Evolutionary conservation across 2,888 invertebrate species (phyloP), one percentile per base, ranked within the genome.

Genomic region (Elegia similella): DNA sequence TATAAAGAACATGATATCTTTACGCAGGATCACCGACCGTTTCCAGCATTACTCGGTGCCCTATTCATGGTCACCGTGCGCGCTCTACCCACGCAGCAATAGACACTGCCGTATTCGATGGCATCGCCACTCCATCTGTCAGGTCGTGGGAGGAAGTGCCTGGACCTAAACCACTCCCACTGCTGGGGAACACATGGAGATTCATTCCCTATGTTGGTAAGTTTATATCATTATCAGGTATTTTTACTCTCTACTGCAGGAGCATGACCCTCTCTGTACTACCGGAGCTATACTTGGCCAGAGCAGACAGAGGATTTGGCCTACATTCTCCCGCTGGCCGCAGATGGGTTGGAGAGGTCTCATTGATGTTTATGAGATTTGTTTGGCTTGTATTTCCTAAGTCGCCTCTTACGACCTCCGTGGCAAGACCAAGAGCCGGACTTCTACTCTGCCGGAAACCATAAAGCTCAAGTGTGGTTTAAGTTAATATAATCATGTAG

Each of bases 101-200:
- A 1, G 81, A 81, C 42, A 65, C 83, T 0, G 71, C 81, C 0
- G 71, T 78, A 42, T 82, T 86, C 59, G 85, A 86, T 15, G 70
- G 75, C 7, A 65, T 84, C 16, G 73, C 84, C 16, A 73, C 84
- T 42, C 75, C 80, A 0, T 72, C 77, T 7, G 84, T 88, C 5
- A 84, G 84, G 59, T 82, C 93, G 15, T 94, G 93, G 86, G 82
- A 88, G 0, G 84, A 92, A 30, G 92, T 94, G 0, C 94, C 94
- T 0, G 94, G 94, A 0, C 94, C 94, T 0, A 93, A 88, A 65
- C 92, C 93, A 0, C 62, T 93, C n/a, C 94, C 94, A 0, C 55
- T 94, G 0, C 70, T 94, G 7, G 94, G 94, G 0, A 94, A 94
- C 65, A 93, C 92, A 3, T 94, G 94, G 94, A 82, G 93, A 64